Percentiles rank a stretch among this genome's conserved stretches.
phyloP scores from a whole-genome alignment of 64 coral and sea anemone genomes.

The Pocillopora verrucosa region DNA sequence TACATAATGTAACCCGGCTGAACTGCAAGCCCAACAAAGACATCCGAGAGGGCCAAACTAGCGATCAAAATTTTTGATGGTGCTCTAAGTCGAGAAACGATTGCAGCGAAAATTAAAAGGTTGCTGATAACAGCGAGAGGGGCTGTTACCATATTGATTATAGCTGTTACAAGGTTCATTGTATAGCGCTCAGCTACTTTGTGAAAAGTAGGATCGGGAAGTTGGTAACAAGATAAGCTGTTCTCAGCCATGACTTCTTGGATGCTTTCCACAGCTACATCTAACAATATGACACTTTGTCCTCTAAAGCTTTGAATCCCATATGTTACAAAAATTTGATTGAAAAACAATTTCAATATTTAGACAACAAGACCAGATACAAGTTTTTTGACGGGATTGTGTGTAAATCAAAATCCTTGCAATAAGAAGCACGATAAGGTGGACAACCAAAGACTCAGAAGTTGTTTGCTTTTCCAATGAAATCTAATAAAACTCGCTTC shows the following conservation, averaged over 20 bases:
- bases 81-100: not conserved
- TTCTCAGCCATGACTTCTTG: not conserved
- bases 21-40: slow-evolving; percentile 49
- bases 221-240: not conserved
- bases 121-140: not conserved
- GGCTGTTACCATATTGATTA: not conserved
- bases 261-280: too few species aligned
- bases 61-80: slow-evolving; percentile 49
- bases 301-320: too few species aligned
- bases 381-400: too few species aligned
- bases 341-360: too few species aligned
- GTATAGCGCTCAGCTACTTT: not conserved
- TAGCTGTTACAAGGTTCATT: not conserved
- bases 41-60: slow-evolving; percentile 49
- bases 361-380: too few species aligned
- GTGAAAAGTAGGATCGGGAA: not conserved
- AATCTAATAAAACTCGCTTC: too few species aligned
- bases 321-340: too few species aligned
- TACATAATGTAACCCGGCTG: slow-evolving; percentile 47
- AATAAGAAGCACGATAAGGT: too few species aligned
- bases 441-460: too few species aligned
- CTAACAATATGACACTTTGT: too few species aligned
- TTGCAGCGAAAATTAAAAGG: not conserved
- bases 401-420: too few species aligned
- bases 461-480: too few species aligned